Evolutionary conservation across 1,140 invertebrate genomes (phyloP).

Genomic region (Orussus abietinus): DNA sequence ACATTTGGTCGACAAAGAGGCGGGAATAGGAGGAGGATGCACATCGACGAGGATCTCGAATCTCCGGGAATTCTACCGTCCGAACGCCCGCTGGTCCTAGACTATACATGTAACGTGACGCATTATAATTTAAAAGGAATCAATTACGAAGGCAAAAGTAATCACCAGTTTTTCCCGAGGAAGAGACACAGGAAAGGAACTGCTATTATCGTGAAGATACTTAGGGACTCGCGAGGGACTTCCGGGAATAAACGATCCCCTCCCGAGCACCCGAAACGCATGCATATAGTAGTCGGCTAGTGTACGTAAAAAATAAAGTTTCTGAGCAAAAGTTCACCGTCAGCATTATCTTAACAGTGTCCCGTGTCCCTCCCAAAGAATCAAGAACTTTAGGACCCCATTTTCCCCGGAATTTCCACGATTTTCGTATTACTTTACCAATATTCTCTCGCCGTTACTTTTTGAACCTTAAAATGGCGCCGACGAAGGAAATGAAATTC

Average conservation of each 20-base stretch:
- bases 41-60: too few species aligned
- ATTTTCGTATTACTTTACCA: too few species aligned
- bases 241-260: constrained; percentile 29
- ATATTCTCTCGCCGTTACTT: too few species aligned
- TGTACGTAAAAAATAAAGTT: constrained; percentile 55
- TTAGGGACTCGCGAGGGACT: constrained; percentile 30
- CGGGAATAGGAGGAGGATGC: too few species aligned
- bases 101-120: constrained; percentile 45
- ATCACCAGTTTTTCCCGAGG: constrained; percentile 31
- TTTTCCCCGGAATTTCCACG: too few species aligned
- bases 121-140: constrained; percentile 44
- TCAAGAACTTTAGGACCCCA: too few species aligned
- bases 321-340: constrained; percentile 20
- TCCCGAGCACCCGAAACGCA: constrained; percentile 40
- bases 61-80: constrained; percentile 30
- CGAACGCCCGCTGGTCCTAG: constrained; percentile 37
- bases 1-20: too few species aligned
- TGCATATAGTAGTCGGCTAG: constrained; percentile 51
- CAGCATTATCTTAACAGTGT: neutral
- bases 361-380: too few species aligned
- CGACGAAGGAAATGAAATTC: too few species aligned
- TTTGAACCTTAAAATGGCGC: too few species aligned
- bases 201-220: constrained; percentile 30
- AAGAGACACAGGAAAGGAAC: constrained; percentile 18
- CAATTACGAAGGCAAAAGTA: constrained; percentile 28